These are phyloP conservation scores for Pelochelys cantorii DNA, from an alignment of 2,797 vertebrate species.

Conservation along the genomic window DNA sequence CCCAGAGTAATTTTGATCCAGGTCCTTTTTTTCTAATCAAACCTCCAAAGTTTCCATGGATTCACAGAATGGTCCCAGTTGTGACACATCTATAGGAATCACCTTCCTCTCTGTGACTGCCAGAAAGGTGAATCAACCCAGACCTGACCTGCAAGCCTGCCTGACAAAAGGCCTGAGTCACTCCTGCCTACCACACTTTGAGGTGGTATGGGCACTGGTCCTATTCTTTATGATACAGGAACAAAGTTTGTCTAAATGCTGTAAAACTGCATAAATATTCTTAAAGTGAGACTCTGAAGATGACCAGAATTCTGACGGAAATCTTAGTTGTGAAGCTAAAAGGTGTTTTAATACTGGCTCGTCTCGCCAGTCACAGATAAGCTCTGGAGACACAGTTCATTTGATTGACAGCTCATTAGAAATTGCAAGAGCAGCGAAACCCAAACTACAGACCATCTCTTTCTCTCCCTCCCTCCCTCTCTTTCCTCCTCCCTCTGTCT, in stretches of 20 bases:
- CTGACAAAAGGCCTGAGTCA: conserved; percentile 58
- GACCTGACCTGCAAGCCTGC: conserved; percentile 40
- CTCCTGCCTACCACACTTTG: conserved; percentile 61
- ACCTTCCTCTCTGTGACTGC: conserved; percentile 43
- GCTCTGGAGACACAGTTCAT: conserved; percentile 68
- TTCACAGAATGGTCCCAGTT: conserved; percentile 43
- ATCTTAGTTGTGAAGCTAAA: conserved; percentile 32
- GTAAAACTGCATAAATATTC: neutral
- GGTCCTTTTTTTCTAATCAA: conserved; percentile 8
- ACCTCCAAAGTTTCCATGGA: conserved; percentile 17
- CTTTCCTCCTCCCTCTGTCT: neutral
- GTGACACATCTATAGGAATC: conserved; percentile 63
- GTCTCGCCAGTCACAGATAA: conserved; percentile 69
- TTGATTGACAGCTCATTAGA: conserved; percentile 77
- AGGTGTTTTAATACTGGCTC: conserved; percentile 49
- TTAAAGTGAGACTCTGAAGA: neutral
- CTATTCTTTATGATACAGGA: conserved; percentile 41
- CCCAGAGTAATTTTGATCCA: neutral
- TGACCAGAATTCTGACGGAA: conserved; percentile 44
- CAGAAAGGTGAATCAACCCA: conserved; percentile 14
- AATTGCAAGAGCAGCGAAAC: conserved; percentile 69
- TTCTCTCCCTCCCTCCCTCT: neutral
- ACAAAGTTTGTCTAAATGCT: neutral
- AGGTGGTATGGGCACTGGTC: conserved; percentile 43
- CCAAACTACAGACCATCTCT: conserved; percentile 55